phyloP scores from a whole-genome alignment of 2,888 invertebrate species.

The Acleris emargana region DNA sequence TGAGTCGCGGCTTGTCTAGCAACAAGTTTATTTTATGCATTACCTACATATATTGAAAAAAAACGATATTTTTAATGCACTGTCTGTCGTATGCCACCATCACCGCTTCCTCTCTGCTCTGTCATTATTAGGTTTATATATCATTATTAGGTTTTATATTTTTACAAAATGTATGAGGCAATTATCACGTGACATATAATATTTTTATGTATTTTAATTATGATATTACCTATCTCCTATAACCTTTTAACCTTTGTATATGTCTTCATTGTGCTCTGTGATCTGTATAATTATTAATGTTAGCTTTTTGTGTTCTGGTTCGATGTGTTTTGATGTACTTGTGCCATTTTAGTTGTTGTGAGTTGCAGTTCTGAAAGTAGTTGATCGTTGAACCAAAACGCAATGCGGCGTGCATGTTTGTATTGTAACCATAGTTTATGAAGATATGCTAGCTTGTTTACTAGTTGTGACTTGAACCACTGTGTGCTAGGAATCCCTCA shows the following conservation, averaged over 20 bases:
- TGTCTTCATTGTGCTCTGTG: conserved; percentile 83
- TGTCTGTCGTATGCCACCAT: conserved; percentile 85
- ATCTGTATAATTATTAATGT: conserved; percentile 80
- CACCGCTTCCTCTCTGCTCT: conserved; percentile 85
- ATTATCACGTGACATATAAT: conserved; percentile 80
- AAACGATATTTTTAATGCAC: conserved; percentile 83
- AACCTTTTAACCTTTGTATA: conserved; percentile 75
- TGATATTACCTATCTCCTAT: conserved; percentile 63
- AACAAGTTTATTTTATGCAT: conserved; percentile 82
- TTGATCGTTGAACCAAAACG: conserved; percentile 80
- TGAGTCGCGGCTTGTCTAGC: conserved; percentile 85
- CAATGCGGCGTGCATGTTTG: conserved; percentile 81
- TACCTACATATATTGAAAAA: conserved; percentile 82
- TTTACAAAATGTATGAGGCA: conserved; percentile 80
- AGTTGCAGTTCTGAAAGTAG: conserved; percentile 40
- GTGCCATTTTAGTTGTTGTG: conserved; percentile 47
- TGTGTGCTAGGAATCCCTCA: conserved; percentile 76
- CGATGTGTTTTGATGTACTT: conserved; percentile 61
- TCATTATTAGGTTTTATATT: conserved; percentile 79
- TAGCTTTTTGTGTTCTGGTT: conserved; percentile 82
- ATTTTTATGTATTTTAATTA: conserved; percentile 69
- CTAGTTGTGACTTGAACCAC: conserved; percentile 75
- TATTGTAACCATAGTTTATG: conserved; percentile 77
- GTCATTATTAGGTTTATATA: conserved; percentile 83
- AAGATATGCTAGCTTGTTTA: conserved; percentile 79